Conservation (phyloP, 2,888 invertebrate species). For the Aleiodes leptofemur region DNA sequence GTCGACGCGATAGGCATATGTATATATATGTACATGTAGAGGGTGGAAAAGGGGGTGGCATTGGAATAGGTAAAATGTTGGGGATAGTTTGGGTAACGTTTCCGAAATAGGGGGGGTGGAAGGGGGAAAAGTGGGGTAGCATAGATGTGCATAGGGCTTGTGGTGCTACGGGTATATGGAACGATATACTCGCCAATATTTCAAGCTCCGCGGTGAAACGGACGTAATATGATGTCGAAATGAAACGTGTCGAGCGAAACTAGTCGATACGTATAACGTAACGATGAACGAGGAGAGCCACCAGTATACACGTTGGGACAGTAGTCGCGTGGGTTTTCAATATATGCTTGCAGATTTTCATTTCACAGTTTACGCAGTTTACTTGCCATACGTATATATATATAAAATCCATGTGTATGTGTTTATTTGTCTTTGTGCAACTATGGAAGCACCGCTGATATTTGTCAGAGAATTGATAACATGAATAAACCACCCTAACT, state of each 20-base stretch:
- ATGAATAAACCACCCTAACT: slow-evolving; percentile 66
- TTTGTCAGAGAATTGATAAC: slow-evolving; percentile 74
- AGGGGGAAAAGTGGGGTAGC: not conserved
- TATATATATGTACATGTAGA: not conserved
- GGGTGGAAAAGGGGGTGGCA: slow-evolving; percentile 1
- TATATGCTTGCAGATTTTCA: slow-evolving; percentile 16
- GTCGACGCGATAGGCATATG: slow-evolving; percentile 33
- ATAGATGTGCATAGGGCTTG: slow-evolving; percentile 29
- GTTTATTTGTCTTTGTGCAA: slow-evolving; percentile 40
- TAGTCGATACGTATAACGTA: slow-evolving; percentile 51
- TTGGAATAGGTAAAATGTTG: not conserved
- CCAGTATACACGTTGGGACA: slow-evolving; percentile 31
- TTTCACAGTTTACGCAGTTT: slow-evolving; percentile 23
- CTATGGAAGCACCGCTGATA: slow-evolving; percentile 69
- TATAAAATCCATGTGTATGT: slow-evolving; percentile 10
- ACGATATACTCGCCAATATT: slow-evolving; percentile 49
- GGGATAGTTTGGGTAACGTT: slow-evolving; percentile 24
- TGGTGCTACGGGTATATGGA: slow-evolving; percentile 27
- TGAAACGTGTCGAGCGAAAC: slow-evolving; percentile 50
- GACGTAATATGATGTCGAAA: slow-evolving; percentile 51
- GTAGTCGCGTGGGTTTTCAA: slow-evolving; percentile 32
- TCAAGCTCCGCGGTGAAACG: slow-evolving; percentile 49
- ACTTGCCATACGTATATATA: slow-evolving; percentile 7
- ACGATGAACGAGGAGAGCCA: slow-evolving; percentile 40
- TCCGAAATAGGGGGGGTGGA: slow-evolving; percentile 3